These are phyloP conservation scores for Drosophila seclusa DNA, from an alignment of 2,888 invertebrate genomes.

Conservation along the genomic window DNA sequence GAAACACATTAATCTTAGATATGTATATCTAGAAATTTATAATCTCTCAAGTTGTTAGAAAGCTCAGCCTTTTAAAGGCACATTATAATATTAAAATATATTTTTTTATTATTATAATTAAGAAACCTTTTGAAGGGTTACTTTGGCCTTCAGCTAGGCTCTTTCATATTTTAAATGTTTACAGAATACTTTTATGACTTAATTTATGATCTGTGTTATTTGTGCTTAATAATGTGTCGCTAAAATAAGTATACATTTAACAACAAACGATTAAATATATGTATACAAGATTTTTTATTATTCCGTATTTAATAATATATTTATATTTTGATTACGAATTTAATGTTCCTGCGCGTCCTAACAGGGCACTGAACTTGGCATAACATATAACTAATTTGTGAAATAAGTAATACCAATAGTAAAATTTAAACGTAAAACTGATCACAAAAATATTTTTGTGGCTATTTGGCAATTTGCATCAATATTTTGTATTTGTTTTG, in stretches of 20 bases:
- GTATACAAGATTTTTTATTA: conserved; percentile 2
- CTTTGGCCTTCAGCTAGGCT: neutral
- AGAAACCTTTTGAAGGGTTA: neutral
- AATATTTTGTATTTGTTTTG: neutral
- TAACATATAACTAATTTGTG: neutral
- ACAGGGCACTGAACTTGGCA: neutral
- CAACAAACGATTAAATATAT: neutral
- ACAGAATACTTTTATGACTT: conserved; percentile 20
- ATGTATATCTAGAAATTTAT: neutral
- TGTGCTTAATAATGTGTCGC: conserved; percentile 37
- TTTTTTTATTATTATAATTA: neutral
- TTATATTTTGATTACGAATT: conserved; percentile 6
- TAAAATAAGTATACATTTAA: conserved; percentile 20
- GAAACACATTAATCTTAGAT: neutral
- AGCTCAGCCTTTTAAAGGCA: neutral
- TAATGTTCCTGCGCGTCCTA: conserved; percentile 14
- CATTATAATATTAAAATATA: neutral
- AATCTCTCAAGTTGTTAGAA: neutral
- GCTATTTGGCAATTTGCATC: neutral
- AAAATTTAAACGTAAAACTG: neutral
- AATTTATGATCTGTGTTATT: conserved; percentile 50
- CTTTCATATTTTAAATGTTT: conserved; percentile 20
- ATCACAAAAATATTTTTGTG: neutral
- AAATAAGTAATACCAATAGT: neutral
- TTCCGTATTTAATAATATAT: conserved; percentile 2